A percentile compares a stretch with the other conserved stretches of the same genome.
Evolutionary conservation across 2,113 vertebrate species (phyloP).

Genomic region (Crotophaga sulcirostris): DNA sequence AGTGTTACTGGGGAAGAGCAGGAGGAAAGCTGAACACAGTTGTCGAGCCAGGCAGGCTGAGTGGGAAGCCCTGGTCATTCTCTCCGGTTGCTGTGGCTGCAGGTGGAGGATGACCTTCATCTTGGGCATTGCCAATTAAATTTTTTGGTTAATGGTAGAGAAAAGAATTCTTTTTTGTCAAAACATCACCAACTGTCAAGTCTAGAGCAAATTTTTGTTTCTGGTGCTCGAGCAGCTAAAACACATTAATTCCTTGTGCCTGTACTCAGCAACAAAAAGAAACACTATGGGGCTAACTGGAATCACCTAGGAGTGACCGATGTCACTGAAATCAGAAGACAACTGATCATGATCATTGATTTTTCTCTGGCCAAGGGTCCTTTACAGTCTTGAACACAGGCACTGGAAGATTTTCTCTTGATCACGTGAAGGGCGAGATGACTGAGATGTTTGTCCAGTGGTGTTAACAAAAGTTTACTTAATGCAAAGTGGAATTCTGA

Average conservation of each 20-base stretch:
- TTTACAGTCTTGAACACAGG: not conserved
- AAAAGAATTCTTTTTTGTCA: not conserved
- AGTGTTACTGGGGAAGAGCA: not conserved
- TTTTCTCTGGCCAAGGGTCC: not conserved
- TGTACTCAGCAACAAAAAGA: not conserved
- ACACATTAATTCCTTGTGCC: accelerated
- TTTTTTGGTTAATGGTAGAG: not conserved
- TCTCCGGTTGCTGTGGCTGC: not conserved
- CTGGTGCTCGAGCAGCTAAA: not conserved
- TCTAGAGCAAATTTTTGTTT: not conserved
- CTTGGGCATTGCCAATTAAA: accelerated
- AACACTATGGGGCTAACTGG: no score
- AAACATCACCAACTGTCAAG: not conserved
- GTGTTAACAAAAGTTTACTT: not conserved
- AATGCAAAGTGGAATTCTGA: conserved; percentile 44
- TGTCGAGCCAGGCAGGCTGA: not conserved
- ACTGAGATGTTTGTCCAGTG: not conserved
- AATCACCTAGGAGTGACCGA: not conserved
- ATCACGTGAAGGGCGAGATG: accelerated
- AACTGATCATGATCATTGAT: accelerated
- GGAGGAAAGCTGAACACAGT: not conserved
- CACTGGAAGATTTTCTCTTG: not conserved
- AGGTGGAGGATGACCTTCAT: not conserved
- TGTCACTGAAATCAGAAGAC: not conserved
- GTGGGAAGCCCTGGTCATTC: not conserved